Evolutionary conservation across 2,888 invertebrate species (phyloP).

Genomic region (Harpalus rubripes): DNA sequence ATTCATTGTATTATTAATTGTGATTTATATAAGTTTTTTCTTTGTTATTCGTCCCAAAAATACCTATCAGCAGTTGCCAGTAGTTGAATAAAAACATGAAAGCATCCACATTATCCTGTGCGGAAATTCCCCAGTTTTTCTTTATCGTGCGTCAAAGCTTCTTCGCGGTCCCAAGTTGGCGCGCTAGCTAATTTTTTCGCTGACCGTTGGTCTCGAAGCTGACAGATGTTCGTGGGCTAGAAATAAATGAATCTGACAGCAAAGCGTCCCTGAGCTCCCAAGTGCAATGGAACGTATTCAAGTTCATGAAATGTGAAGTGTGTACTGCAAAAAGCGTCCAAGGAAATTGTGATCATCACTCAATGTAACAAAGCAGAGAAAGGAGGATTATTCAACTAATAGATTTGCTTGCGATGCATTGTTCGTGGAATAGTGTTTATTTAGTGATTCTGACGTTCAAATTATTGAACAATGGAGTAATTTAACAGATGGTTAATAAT

Average conservation of each 20-base stretch:
- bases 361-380: not conserved
- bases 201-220: not conserved
- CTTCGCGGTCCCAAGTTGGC: not conserved
- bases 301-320: not conserved
- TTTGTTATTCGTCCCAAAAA: not conserved
- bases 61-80: not conserved
- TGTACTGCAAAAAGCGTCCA: not conserved
- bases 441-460: not conserved
- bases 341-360: not conserved
- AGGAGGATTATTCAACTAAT: not conserved
- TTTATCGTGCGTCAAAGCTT: not conserved
- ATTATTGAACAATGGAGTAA: constrained; percentile 2
- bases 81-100: not conserved
- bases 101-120: not conserved
- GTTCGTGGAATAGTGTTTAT: not conserved
- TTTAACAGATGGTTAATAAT: not conserved
- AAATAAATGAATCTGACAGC: not conserved
- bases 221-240: not conserved
- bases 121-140: not conserved
- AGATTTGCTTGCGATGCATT: not conserved
- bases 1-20: too few relatives aligned
- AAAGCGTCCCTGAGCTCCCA: not conserved
- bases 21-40: too few relatives aligned
- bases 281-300: not conserved
- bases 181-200: not conserved